Evolutionary conservation across 1,140 invertebrate species (phyloP), one percentile per base, ranked within the genome.

Genomic region (Sitophilus oryzae): DNA sequence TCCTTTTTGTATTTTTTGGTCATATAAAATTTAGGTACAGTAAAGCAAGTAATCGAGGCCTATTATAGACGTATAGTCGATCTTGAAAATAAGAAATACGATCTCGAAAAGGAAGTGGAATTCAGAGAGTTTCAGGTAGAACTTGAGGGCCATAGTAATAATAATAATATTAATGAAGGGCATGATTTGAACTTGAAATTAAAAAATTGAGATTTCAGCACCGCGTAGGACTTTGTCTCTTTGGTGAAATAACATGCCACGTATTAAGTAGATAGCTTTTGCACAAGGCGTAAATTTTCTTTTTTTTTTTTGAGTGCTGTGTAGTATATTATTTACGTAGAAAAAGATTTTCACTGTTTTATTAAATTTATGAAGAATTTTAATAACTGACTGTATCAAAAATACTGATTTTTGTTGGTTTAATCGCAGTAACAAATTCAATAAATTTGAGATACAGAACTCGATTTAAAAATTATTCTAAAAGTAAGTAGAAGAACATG

Each of bases 21-120:
- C n/a, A n/a, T 57, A 3, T 52, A 19, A 38, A n/a, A 51, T 61
- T 35, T 58, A 64, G 65, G 45, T 44, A 52, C 14, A 74, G 80
- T 96, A 73, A 89, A 89, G 79, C 83, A 87, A 77, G 81, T 91
- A 77, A 86, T 86, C 79, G 82, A 79, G 73, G 80, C 82, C 73
- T 91, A 95, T 80, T 84, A 96, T 79, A 84, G 84, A 72, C 85
- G 88, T 77, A 88, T 96, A 74, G 77, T 74, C 71, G 77, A 79
- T 66, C 83, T 98, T 73, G 93, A 98, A 78, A 88, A 89, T 76
- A 82, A 88, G 78, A 96, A 96, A 81, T 96, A 93, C 80, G 94
- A 98, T 82, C 82, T 94, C 79, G 94, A 98, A 79, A 85, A 85
- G 76, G 88, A 92, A 78, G 92, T 96, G 74, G 82, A 87, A 75